These are phyloP conservation scores for Synergus itoensis DNA, from an alignment of 2,888 invertebrate species.

Conservation along the genomic window DNA sequence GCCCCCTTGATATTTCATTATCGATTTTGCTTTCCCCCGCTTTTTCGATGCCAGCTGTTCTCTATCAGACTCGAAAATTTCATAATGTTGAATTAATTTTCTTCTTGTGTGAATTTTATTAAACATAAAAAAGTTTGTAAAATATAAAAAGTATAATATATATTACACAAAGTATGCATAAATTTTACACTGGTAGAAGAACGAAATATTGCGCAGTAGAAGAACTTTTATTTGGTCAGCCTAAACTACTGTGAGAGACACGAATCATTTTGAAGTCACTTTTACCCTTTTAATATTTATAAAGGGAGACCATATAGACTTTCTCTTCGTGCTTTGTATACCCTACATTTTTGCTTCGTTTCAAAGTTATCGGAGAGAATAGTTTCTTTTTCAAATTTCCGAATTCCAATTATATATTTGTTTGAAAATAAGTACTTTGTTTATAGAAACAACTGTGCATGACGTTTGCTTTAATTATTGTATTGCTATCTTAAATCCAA, in stretches of 20 bases:
- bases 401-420: too few species aligned
- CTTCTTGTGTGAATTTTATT: background rate
- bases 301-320: background rate
- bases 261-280: too few species aligned
- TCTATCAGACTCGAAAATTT: background rate
- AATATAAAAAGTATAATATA: too few species aligned
- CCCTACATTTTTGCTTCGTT: background rate
- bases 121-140: too few species aligned
- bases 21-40: conserved; percentile 21
- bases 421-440: too few species aligned
- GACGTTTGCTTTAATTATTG: background rate
- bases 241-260: conserved; percentile 19
- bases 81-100: background rate
- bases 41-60: conserved; percentile 34
- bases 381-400: background rate
- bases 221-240: conserved; percentile 30
- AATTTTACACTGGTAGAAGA: background rate
- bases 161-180: too few species aligned
- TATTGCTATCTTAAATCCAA: background rate
- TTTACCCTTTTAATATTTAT: too few species aligned
- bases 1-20: conserved; percentile 25
- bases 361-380: background rate
- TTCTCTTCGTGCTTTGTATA: background rate
- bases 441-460: background rate
- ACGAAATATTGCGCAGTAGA: background rate